Base-by-base conservation (phyloP, 2,113 vertebrate genomes). In the Cyprichromis sp. region DNA sequence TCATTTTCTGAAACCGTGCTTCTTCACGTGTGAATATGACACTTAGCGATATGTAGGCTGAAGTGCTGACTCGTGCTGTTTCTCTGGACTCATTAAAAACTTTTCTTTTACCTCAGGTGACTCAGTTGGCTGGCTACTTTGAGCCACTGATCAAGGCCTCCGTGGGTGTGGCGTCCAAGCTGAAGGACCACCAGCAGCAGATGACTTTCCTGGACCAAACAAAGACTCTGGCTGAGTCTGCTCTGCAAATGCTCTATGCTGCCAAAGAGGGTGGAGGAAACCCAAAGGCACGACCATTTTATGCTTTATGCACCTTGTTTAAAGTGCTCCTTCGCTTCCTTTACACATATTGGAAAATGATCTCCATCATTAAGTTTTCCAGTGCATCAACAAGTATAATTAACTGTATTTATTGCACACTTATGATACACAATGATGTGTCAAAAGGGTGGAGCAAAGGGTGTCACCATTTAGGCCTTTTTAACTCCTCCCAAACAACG, bases 241-340 rank as follows among this genome's bases (percentile, higher is more conserved):
- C 98, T 9, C 92, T 99, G 55, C 99, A 99, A 96, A 99, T 99
- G 98, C 93, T 99, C 5, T 99, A 99, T 0, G 98, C 98, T 2
- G 98, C 98, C 93, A 99, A 99, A 89, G 99, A 99, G 94, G 98
- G 98, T 2, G 98, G 99, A 38, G 99, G 99, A 81, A 99, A 99
- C 91, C 98, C 97, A 61, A 99, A 99, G 98, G 99, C 98, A 96
- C 0, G 19, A 38, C 54, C 11, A 34, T 54, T 57, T 87, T 38
- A 10, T 68, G 16, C 38, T 57, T 16, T n/a, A 9, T 31, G 38
- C 26, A 53, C 24, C 9, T 83, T n/a, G 3, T 68, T 59, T 34
- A 66, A n/a, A n/a, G 8, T 7, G 9, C 2, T 21, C 36, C 68
- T 80, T 80, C 11, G 4, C 24, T 16, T 17, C 82, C 54, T 19